Evolutionary conservation across 1,140 invertebrate species (phyloP), one percentile per base, ranked within the genome.

Genomic region (Drosophila simulans): DNA sequence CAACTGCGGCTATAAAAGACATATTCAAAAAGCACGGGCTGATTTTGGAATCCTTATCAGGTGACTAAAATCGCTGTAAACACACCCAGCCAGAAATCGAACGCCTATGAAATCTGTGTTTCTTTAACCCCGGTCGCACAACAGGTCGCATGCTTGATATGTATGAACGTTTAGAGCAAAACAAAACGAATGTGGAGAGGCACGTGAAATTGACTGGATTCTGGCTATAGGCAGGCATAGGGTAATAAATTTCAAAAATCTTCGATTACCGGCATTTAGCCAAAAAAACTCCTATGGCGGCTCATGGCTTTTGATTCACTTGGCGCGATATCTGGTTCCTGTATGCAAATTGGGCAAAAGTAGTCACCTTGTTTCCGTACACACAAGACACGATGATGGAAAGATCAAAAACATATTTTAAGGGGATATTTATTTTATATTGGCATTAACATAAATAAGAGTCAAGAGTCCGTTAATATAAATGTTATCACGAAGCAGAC

Each of bases 211-310:
- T 34, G 34, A 52, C 55, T 72, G 46, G 68, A 45, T 60, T 63
- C 51, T 63, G 52, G 78, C 46, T 63, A 46, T 54, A 37, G 20
- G 13, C 46, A 75, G 76, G 64, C 52, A 46, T 54, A 59, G 63
- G 60, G 82, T 81, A 64, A 86, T 86, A 86, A 89, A 86, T 89
- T 76, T 72, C 66, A 37, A 63, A 57, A 64, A 63, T 65, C 56
- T 69, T 80, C 59, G 75, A 76, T 80, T 77, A 71, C 82, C 83
- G 82, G 82, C 82, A 85, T 86, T 85, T 81, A 70, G 80, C 45
- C 56, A 66, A 51, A 37, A 37, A 22, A 54, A 43, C 70, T 69
- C 46, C 43, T 68, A 60, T 40, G 63, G 66, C 84, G 76, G 83
- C 84, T 89, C 56, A 68, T 56, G 68, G 75, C 74, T 89, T 88